Base-by-base conservation (phyloP, 2,797 vertebrate genomes). In the Crossoptilon crossoptilon region DNA sequence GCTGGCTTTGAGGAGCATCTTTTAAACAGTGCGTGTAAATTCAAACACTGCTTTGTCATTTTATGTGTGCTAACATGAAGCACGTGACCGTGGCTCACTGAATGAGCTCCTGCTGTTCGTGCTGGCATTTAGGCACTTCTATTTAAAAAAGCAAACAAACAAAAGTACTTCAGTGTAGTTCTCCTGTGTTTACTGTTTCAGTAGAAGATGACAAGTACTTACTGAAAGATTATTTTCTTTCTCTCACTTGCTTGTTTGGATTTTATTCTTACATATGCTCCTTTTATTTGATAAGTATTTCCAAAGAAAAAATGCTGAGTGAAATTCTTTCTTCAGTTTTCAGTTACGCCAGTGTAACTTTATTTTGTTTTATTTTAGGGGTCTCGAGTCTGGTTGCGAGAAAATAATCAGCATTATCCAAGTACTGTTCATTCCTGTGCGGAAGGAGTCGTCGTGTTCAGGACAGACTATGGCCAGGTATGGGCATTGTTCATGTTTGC, bases 381-480 rank as follows among this genome's bases (percentile, higher is more conserved):
- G 14, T 97, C 98, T 41, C 98, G 98, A n/a, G 99, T 99, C 91
- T 99, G 99, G 99, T 95, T 99, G 88, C 97, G 98, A 97, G 99
- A 99, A 97, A 99, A 99, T 75, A 98, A 98, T 48, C 99, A 98
- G 96, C 98, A 98, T 93, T 98, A 99, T 80, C 99, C 99, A 93
- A 98, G 99, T 95, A 99, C 98, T 13, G 99, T 99, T 88, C 98
- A 98, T 78, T 99, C 99, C 44, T 99, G 99, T 87, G 98, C 98
- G 0, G 99, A 99, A 83, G 99, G 99, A 3, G 97, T 99, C 1
- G 84, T 99, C 0, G 98, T 98, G 91, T 99, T 99, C 93, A 97
- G 97, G 96, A 99, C 99, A 3, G 98, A 99, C 97, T 99, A 99
- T 91, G 99, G 99, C 64, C 98, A 99, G 99, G 99, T 99, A 97